phyloP scores from a whole-genome alignment of 2,113 vertebrate genomes.

The Cheirogaleus medius region DNA sequence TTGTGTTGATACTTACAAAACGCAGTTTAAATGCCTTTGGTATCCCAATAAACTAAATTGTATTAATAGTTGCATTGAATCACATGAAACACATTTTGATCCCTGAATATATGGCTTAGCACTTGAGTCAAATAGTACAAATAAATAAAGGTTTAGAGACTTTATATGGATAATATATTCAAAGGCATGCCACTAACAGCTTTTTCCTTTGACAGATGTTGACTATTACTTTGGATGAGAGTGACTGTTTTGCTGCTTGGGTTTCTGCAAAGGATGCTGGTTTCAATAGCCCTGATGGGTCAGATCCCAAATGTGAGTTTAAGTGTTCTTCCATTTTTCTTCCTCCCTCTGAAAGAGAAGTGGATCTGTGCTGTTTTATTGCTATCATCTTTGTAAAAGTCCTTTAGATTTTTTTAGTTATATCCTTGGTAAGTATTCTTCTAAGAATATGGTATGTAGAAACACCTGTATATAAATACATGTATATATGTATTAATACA shows the following conservation, averaged over 20 bases:
- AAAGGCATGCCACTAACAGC: neutral
- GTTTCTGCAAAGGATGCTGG: constrained; percentile 98
- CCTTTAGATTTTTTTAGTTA: neutral
- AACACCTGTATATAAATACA: neutral
- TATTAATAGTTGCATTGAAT: neutral
- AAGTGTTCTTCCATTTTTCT: neutral
- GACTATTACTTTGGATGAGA: constrained; percentile 98
- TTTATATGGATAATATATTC: neutral
- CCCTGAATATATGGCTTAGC: neutral
- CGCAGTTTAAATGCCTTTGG: neutral
- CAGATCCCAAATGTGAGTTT: constrained; percentile 96
- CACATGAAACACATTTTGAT: neutral
- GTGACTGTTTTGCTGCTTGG: constrained; percentile 99
- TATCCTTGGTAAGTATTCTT: neutral
- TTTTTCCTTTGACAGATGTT: constrained; percentile 90
- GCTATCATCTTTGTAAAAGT: neutral
- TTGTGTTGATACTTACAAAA: neutral
- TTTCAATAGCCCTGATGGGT: constrained; percentile 96
- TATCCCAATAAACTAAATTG: neutral
- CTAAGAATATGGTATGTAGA: neutral
- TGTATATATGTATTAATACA: too few relatives aligned
- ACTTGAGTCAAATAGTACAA: neutral
- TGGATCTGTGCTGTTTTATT: neutral
- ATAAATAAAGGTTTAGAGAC: neutral
- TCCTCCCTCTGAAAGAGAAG: neutral